phyloP scores from a whole-genome alignment of 2,888 invertebrate species.

The Limnephilus rhombicus region DNA sequence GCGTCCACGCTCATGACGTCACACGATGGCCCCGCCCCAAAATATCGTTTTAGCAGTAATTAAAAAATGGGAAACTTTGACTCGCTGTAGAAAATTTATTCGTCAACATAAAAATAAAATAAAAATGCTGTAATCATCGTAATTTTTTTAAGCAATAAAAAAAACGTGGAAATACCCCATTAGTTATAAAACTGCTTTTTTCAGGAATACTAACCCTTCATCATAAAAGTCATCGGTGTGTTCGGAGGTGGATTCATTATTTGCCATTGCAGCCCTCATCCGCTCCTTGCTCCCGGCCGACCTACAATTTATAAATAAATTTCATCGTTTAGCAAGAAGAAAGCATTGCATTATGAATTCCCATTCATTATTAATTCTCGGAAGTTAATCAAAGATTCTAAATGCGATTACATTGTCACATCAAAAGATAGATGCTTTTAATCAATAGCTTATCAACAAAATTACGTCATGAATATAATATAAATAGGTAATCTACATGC shows the following conservation, averaged over 20 bases:
- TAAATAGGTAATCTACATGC: not conserved
- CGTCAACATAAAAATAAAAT: too few relatives aligned
- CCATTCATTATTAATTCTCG: not conserved
- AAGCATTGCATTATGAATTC: not conserved
- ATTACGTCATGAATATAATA: not conserved
- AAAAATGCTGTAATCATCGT: too few relatives aligned
- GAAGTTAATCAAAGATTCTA: not conserved
- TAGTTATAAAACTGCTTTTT: not conserved
- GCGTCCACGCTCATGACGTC: too few relatives aligned
- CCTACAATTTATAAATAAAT: conserved; percentile 69
- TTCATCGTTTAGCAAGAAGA: not conserved
- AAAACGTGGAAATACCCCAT: too few relatives aligned
- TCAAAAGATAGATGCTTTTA: not conserved
- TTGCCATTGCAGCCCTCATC: conserved; percentile 74
- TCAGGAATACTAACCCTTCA: conserved; percentile 77
- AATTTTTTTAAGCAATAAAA: too few relatives aligned
- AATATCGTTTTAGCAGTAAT: too few relatives aligned
- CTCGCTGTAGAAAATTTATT: too few relatives aligned
- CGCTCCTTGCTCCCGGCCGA: conserved; percentile 71
- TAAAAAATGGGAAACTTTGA: too few relatives aligned
- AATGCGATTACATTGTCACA: not conserved
- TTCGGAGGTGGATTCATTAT: conserved; percentile 66
- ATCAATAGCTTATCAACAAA: not conserved
- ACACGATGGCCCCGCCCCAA: too few relatives aligned
- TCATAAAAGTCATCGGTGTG: conserved; percentile 80